These are phyloP conservation scores for Amblyornis subalaris DNA, from an alignment of 2,113 vertebrate species.

Conservation along the genomic window DNA sequence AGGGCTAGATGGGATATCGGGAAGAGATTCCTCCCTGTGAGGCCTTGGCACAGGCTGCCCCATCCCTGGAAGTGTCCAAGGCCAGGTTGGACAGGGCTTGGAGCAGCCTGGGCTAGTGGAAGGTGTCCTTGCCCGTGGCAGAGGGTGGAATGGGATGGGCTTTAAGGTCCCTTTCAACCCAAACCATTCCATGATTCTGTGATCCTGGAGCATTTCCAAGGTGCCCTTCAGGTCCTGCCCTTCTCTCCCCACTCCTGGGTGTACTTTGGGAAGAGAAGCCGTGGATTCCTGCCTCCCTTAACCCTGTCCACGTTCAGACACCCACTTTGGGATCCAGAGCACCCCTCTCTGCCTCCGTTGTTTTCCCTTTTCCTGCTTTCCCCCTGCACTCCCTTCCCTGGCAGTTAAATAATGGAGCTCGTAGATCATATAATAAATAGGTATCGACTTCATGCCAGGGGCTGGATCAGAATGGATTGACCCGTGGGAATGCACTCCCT, in stretches of 20 bases:
- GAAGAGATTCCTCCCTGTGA: neutral
- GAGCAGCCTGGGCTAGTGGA: neutral
- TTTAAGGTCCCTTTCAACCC: too few relatives aligned
- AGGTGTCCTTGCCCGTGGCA: neutral
- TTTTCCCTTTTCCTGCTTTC: neutral
- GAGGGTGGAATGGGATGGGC: accelerated
- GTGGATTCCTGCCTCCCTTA: neutral
- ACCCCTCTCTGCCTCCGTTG: neutral
- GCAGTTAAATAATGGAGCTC: conserved; percentile 53
- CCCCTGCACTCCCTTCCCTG: neutral
- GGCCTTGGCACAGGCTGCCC: neutral
- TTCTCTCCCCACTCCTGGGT: accelerated
- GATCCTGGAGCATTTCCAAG: accelerated
- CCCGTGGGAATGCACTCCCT: conserved; percentile 52
- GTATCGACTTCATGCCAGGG: conserved; percentile 70
- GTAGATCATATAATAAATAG: conserved; percentile 77
- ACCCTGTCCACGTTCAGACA: accelerated
- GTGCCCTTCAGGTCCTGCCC: neutral
- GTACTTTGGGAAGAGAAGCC: neutral
- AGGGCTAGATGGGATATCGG: neutral
- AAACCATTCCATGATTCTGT: neutral
- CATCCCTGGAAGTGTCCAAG: neutral
- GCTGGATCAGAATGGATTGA: conserved; percentile 71
- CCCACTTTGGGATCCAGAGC: neutral
- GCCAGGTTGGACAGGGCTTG: accelerated